These are phyloP conservation scores for Catostomus latipinnis DNA, from an alignment of 2,797 vertebrate genomes.

Conservation along the genomic window DNA sequence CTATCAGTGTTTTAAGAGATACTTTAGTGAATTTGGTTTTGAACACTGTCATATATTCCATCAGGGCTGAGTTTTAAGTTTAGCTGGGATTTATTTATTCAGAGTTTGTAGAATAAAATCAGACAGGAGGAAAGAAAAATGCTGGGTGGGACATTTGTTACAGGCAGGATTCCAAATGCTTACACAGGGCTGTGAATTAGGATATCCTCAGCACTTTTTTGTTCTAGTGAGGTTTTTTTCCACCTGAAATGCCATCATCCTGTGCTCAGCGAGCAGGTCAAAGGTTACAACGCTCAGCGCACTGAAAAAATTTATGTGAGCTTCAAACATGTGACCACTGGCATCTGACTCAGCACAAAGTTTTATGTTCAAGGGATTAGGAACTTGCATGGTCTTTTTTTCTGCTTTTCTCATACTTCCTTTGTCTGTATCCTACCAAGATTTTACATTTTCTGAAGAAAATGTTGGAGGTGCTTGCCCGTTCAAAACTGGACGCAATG, in stretches of 20 bases:
- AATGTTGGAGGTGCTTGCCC: not conserved
- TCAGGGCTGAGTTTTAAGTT: not conserved
- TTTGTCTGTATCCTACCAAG: not conserved
- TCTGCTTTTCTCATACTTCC: not conserved
- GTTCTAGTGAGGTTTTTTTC: slow-evolving; percentile 45
- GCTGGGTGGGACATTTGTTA: slow-evolving; percentile 33
- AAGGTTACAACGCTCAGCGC: slow-evolving; percentile 69
- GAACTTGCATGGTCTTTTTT: not conserved
- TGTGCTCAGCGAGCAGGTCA: slow-evolving; percentile 67
- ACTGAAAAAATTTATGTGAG: slow-evolving; percentile 52
- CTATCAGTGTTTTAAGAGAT: not conserved
- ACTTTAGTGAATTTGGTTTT: not conserved
- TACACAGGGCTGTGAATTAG: slow-evolving; percentile 53
- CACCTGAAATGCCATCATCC: slow-evolving; percentile 38
- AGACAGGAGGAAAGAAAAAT: not conserved
- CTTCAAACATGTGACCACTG: slow-evolving; percentile 73
- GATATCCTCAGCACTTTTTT: slow-evolving; percentile 67
- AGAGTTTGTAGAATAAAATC: slow-evolving; percentile 2
- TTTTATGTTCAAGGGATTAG: slow-evolving; percentile 5
- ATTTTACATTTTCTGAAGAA: not conserved
- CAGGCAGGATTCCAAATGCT: slow-evolving; percentile 64
- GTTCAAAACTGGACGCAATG: not conserved
- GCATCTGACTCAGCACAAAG: slow-evolving; percentile 62
- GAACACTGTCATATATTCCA: not conserved
- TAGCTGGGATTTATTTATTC: too few relatives aligned